Evolutionary conservation across 2,113 vertebrate species (phyloP), one percentile per base, ranked within the genome.

Genomic region (Lepus timidus): DNA sequence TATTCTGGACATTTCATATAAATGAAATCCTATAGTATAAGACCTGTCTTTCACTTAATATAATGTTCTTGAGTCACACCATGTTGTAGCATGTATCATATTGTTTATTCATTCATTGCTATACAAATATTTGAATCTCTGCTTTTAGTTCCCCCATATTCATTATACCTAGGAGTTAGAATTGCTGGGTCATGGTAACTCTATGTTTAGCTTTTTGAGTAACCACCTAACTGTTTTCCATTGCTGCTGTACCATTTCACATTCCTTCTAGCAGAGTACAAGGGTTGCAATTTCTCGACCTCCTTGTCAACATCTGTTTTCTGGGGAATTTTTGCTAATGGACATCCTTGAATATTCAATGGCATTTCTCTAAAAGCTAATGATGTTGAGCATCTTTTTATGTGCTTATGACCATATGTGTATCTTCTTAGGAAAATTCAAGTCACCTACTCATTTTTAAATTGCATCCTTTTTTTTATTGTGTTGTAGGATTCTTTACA

Each of bases 391-490:
- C 14, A 36, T 70, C 64, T 68, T 85, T 81, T 86, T 52, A 74
- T 86, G 16, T 86, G 11, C 31, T 73, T 86, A 61, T 49, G 51
- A 27, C 55, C 17, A 85, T 91, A 90, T 79, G 49, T 83, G 4
- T 87, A 78, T 65, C 55, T 89, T 79, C 65, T 82, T 70, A 88
- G 73, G 36, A 92, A 76, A 89, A 1, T 90, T 88, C 11, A 70
- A 33, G 65, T 89, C 12, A 10, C 75, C 81, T 89, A 8, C 39
- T 78, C 20, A 62, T 89, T 96, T 94, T 70, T 31, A 94, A 81
- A 29, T 82, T 64, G 19, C 0, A 31, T 89, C 88, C n/a, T 49
- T 65, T 75, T 74, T 67, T 33, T 84, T 83, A 89, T 23, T 96
- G 68, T 78, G 9, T 88, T 64, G 25, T 75, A 62, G n/a, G 52